A percentile compares a stretch with the other conserved stretches of the same genome.
Conservation (phyloP, 2,797 vertebrate species). For the Rhinogobio ventralis region DNA sequence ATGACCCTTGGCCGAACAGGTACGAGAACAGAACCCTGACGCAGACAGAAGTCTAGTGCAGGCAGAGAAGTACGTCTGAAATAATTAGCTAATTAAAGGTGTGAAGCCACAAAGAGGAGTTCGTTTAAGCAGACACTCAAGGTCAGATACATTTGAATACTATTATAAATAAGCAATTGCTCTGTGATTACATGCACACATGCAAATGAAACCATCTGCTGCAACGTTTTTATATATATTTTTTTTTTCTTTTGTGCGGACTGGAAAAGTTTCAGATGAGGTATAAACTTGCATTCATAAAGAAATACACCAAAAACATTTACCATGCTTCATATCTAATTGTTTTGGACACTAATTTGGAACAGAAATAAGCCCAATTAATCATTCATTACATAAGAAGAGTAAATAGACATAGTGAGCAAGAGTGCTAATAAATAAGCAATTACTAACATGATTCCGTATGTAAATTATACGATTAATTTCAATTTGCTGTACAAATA, state of each 20-base stretch:
- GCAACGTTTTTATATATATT: constrained; percentile 18
- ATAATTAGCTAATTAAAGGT: constrained; percentile 84
- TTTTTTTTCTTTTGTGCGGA: not conserved
- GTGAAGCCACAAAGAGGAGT: constrained; percentile 75
- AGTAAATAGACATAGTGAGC: constrained; percentile 1
- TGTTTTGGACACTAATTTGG: constrained; percentile 23
- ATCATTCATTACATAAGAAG: constrained; percentile 29
- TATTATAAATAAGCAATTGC: constrained; percentile 77
- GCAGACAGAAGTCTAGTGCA: constrained; percentile 70
- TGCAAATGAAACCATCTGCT: constrained; percentile 78
- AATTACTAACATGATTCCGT: constrained; percentile 47
- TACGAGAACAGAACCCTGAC: constrained; percentile 65
- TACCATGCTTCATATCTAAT: constrained; percentile 15
- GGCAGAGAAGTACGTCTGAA: constrained; percentile 73
- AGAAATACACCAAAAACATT: not conserved
- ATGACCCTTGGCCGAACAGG: constrained; percentile 72
- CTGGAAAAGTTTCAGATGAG: constrained; percentile 13
- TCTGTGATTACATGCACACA: constrained; percentile 72
- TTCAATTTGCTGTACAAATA: constrained; percentile 51
- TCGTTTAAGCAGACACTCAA: constrained; percentile 72
- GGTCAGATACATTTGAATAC: constrained; percentile 82
- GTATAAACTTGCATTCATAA: not conserved
- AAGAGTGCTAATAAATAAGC: constrained; percentile 45
- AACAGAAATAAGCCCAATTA: constrained; percentile 40
- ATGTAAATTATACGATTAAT: constrained; percentile 55